Evolutionary conservation across 2,888 invertebrate genomes (phyloP), one percentile per base, ranked within the genome.

Genomic region (Nomada goodeniana): DNA sequence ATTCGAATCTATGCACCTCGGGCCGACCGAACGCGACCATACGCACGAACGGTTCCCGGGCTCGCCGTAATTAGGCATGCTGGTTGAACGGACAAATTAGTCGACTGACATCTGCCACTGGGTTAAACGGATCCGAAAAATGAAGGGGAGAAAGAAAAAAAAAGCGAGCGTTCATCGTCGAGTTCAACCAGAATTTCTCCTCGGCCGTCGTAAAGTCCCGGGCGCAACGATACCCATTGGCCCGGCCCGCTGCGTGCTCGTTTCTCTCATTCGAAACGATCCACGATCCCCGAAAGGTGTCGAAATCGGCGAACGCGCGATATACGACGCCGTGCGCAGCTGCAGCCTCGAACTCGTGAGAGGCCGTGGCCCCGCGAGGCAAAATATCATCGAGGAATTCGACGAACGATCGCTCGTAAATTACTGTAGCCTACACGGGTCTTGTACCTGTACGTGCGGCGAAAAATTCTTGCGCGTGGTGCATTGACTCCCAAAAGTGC

Each of bases 351-450:
- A 57, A 57, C 69, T 26, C 80, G 67, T 52, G 67, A 59, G 64
- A 72, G 57, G 73, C 60, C 47, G 36, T 55, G 59, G 75, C 80
- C 84, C 90, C 88, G 91, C 86, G 79, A 88, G 91, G 90, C 90
- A 87, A 83, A 88, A 89, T 89, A 89, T 90, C 90, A 86, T 88
- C 89, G 85, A 86, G 74, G 87, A 90, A 90, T 91, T 91, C 89
- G 88, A 88, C 89, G 87, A 90, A 91, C 90, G 90, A 90, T 90
- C 89, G 87, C 86, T 90, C 91, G 90, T 91, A 91, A 91, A 91
- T 91, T 89, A 90, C 89, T 83, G 79, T 84, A 83, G 82, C 85
- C 76, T 75, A 42, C 64, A 13, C 26, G 44, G 20, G 52, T 44
- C 44, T 73, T 60, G 72, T 76, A 72, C 70, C 61, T 67, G 71